phyloP scores from a whole-genome alignment of 2,888 invertebrate species.

The Phalera bucephala region DNA sequence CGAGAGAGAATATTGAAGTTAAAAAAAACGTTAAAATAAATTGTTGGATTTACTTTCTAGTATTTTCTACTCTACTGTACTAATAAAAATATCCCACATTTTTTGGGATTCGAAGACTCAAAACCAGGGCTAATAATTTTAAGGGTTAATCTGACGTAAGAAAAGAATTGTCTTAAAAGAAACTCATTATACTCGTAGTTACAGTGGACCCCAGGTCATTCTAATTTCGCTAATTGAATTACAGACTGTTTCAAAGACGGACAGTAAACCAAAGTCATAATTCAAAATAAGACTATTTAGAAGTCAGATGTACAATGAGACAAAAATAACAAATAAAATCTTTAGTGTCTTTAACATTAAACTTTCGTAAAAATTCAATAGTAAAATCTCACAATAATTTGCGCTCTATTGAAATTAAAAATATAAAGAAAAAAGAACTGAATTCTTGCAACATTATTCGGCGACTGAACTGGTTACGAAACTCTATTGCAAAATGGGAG shows the following conservation, averaged over 20 bases:
- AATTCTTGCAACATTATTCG: constrained; percentile 35
- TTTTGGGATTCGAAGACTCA: no score
- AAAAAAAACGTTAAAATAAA: no score
- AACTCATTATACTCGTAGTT: constrained; percentile 36
- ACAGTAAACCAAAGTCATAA: no score
- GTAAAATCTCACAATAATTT: background rate
- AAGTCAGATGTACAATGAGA: background rate
- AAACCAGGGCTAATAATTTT: no score
- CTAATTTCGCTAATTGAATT: constrained; percentile 9
- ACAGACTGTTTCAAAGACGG: no score
- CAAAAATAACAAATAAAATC: background rate
- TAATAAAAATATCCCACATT: no score
- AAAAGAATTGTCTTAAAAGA: constrained; percentile 41
- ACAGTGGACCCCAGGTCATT: constrained; percentile 23
- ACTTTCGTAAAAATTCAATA: no score
- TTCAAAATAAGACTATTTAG: background rate
- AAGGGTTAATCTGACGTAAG: constrained; percentile 44
- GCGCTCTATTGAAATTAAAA: background rate
- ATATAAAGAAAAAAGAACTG: constrained; percentile 12
- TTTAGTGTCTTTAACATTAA: no score
- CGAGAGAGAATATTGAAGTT: constrained; percentile 8
- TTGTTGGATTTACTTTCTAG: no score
- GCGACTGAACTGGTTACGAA: constrained; percentile 41
- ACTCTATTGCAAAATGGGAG: constrained; percentile 43
- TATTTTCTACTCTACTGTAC: no score